These are phyloP conservation scores for Urosaurus nigricauda DNA, from an alignment of 2,797 vertebrate species.

Conservation along the genomic window DNA sequence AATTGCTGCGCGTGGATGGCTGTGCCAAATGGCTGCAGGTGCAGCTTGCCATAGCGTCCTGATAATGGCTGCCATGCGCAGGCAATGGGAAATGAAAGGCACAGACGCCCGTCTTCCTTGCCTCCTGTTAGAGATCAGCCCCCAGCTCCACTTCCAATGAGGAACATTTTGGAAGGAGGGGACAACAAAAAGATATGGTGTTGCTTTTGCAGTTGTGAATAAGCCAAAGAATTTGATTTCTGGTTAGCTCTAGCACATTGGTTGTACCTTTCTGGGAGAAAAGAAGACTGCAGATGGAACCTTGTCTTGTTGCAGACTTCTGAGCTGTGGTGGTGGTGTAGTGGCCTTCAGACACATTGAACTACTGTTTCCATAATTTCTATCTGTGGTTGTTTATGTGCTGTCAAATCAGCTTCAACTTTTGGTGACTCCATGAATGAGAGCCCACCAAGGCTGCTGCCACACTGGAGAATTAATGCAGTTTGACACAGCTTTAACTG, in stretches of 20 bases:
- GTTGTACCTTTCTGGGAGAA: background rate
- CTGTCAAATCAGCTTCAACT: too few species aligned
- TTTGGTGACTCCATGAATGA: too few species aligned
- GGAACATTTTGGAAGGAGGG: background rate
- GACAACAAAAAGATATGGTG: background rate
- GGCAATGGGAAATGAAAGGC: background rate
- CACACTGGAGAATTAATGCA: too few species aligned
- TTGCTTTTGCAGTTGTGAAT: background rate
- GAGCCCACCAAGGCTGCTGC: too few species aligned
- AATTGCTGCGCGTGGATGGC: conserved; percentile 16
- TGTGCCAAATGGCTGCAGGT: conserved; percentile 1
- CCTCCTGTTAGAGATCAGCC: background rate
- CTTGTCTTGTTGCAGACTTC: too few species aligned
- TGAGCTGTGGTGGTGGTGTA: background rate
- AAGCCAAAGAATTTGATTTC: background rate
- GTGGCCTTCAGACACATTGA: background rate
- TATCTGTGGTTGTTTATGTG: too few species aligned
- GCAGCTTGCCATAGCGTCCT: background rate
- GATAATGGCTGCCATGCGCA: background rate
- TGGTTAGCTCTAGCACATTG: too few species aligned
- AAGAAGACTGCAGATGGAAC: background rate
- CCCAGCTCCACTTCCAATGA: background rate
- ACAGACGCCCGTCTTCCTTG: background rate
- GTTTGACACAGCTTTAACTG: too few species aligned
- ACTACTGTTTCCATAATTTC: too few species aligned